Conservation (phyloP, 2,113 vertebrate genomes). For the Micromys minutus region DNA sequence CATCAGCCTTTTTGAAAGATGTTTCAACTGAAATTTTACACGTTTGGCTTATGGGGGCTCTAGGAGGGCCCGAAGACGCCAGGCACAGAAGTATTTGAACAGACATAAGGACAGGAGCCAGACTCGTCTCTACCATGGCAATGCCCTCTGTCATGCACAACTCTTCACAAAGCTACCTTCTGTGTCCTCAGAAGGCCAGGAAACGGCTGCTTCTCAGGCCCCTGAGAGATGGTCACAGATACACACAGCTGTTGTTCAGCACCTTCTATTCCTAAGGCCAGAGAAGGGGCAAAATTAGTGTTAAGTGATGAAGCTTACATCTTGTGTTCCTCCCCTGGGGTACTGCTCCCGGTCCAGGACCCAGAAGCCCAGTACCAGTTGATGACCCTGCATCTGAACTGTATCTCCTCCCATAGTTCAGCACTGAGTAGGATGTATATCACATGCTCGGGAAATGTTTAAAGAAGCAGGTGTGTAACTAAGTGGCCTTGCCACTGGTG, state of each 20-base stretch:
- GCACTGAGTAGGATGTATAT: rapidly evolving
- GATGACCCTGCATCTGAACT: rapidly evolving
- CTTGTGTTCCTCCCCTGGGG: background rate
- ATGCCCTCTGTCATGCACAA: rapidly evolving
- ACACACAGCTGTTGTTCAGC: too few relatives aligned
- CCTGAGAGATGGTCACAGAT: background rate
- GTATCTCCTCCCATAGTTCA: background rate
- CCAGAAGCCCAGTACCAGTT: rapidly evolving
- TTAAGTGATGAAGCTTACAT: rapidly evolving
- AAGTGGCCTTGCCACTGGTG: background rate
- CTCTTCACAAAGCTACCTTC: background rate
- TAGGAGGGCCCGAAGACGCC: background rate
- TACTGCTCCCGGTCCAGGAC: rapidly evolving
- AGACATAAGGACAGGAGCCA: background rate
- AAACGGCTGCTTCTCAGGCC: background rate
- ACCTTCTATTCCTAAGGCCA: background rate
- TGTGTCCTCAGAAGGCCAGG: background rate
- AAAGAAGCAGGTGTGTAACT: background rate
- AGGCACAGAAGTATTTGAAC: background rate
- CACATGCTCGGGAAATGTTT: background rate
- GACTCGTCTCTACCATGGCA: too few relatives aligned
- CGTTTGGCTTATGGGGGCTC: background rate
- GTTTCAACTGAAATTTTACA: background rate
- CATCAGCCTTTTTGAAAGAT: background rate
- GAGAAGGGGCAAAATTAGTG: background rate